Evolutionary conservation across 2,888 invertebrate genomes (phyloP).

Genomic region (Torymus auratus): DNA sequence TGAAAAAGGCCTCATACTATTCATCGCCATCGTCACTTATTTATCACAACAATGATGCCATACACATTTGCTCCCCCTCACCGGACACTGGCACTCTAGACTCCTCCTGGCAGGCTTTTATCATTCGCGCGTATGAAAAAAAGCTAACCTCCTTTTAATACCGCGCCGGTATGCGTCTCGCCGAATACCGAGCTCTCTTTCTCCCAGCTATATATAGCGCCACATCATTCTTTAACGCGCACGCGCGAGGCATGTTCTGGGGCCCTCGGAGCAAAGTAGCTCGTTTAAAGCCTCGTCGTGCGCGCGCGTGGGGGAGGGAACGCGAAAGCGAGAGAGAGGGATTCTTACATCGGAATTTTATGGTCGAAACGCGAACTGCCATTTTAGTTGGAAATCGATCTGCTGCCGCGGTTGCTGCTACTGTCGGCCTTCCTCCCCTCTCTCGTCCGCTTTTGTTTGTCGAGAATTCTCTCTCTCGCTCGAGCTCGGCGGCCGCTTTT

Average conservation of each 20-base stretch:
- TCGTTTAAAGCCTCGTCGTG: conserved; percentile 37
- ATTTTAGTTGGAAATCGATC: conserved; percentile 55
- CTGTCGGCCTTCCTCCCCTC: background rate
- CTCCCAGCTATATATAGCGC: background rate
- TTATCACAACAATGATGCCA: too few species aligned
- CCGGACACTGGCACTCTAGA: too few species aligned
- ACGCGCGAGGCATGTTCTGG: conserved; percentile 10
- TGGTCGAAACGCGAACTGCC: conserved; percentile 51
- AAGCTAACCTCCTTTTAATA: conserved; percentile 11
- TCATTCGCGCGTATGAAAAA: too few species aligned
- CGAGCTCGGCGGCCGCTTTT: conserved; percentile 27
- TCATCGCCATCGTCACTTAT: too few species aligned
- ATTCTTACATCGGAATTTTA: conserved; percentile 51
- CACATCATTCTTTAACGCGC: conserved; percentile 34
- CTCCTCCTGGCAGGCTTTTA: too few species aligned
- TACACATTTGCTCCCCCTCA: too few species aligned
- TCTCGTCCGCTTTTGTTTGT: conserved; percentile 48
- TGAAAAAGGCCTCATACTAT: too few species aligned
- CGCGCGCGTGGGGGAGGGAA: conserved; percentile 5
- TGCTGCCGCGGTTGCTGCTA: background rate
- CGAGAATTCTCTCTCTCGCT: conserved; percentile 23
- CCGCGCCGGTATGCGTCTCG: background rate
- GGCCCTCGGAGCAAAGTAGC: conserved; percentile 34
- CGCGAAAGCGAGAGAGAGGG: conserved; percentile 26
- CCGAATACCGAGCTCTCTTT: conserved; percentile 17